These are phyloP conservation scores for Zeus faber DNA, from an alignment of 2,113 vertebrate genomes.

Conservation along the genomic window DNA sequence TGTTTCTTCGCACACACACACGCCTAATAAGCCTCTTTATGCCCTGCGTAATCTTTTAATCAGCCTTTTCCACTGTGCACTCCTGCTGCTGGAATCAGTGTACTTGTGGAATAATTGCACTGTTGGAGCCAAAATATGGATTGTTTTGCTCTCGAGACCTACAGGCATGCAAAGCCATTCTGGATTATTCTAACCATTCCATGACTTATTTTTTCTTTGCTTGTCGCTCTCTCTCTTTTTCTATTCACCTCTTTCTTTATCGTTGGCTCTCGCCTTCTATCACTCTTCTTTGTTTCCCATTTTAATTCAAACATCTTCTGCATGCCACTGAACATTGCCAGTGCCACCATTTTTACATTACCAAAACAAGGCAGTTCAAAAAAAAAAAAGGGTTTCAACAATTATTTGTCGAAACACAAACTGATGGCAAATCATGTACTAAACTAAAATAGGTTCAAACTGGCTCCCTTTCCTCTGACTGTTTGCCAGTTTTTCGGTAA, in stretches of 20 bases:
- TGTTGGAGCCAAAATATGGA: conserved; percentile 51
- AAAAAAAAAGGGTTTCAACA: too few species aligned
- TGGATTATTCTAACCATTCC: conserved; percentile 37
- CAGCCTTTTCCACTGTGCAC: conserved; percentile 42
- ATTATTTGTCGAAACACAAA: too few species aligned
- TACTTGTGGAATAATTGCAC: conserved; percentile 59
- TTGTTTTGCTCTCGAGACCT: conserved; percentile 30
- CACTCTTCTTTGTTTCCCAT: too few species aligned
- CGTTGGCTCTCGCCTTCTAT: too few species aligned
- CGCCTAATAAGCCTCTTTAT: conserved; percentile 39
- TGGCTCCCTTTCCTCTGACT: too few species aligned
- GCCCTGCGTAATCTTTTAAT: conserved; percentile 60
- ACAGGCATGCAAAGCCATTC: conserved; percentile 28
- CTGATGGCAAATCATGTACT: too few species aligned
- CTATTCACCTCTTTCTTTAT: background rate
- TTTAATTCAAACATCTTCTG: too few species aligned
- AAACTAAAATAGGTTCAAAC: too few species aligned
- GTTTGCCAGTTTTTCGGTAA: too few species aligned
- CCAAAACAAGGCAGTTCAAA: background rate
- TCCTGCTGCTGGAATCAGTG: conserved; percentile 49
- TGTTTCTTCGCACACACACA: conserved; percentile 24
- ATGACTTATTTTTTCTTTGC: conserved; percentile 28
- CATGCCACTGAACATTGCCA: too few species aligned
- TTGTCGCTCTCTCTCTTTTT: background rate
- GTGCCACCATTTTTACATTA: background rate